A percentile compares a stretch with the other conserved stretches of the same genome.
phyloP scores from a whole-genome alignment of 1,140 invertebrate species.

The Elysia chlorotica region DNA sequence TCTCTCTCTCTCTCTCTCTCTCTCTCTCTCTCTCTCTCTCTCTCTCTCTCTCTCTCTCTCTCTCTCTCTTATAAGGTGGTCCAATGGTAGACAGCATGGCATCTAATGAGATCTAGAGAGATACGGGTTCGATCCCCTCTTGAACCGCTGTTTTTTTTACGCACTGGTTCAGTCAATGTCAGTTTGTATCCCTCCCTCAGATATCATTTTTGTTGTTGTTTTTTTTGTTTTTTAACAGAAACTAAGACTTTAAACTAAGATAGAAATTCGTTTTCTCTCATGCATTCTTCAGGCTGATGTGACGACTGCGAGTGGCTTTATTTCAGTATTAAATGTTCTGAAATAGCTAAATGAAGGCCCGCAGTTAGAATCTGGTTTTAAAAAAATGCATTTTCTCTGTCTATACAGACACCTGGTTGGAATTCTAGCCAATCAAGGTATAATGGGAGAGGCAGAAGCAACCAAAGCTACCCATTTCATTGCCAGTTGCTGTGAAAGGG shows the following conservation, averaged over 20 bases:
- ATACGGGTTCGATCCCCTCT: too few relatives aligned
- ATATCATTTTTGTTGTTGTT: not conserved
- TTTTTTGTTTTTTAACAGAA: not conserved
- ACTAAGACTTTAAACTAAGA: not conserved
- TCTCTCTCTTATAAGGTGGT: too few relatives aligned
- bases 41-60: too few relatives aligned
- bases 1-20: too few relatives aligned
- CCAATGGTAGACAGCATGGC: too few relatives aligned
- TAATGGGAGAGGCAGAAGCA: constrained; percentile 92
- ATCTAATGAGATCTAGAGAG: too few relatives aligned
- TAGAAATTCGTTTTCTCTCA: not conserved
- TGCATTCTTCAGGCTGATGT: not conserved
- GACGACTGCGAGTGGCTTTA: not conserved
- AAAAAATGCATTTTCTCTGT: not conserved
- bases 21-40: too few relatives aligned
- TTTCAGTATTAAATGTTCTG: not conserved
- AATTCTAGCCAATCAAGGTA: constrained; percentile 97
- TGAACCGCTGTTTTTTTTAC: not conserved
- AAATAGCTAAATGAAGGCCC: not conserved
- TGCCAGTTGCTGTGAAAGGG: constrained; percentile 88
- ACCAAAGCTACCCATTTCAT: constrained; percentile 97
- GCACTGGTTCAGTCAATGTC: not conserved
- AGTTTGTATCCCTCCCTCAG: not conserved
- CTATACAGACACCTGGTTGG: constrained; percentile 74
- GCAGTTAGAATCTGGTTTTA: too few relatives aligned